Percentiles rank a stretch among this genome's conserved stretches.
Conservation (phyloP, 2,888 invertebrate species). For the Xestobium rufovillosum region DNA sequence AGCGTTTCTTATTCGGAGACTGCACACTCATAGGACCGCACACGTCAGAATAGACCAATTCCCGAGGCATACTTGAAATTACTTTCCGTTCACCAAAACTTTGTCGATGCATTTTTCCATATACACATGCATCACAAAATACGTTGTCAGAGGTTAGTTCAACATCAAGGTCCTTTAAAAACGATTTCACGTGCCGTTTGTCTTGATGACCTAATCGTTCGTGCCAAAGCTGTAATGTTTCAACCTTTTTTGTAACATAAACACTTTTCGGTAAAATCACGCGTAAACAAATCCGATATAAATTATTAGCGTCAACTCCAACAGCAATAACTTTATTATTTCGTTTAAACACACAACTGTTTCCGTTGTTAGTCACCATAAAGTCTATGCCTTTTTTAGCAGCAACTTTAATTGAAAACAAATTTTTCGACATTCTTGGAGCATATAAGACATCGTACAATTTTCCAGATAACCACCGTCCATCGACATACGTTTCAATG, state of each 20-base stretch:
- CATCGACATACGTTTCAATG: conserved; percentile 16
- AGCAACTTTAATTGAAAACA: conserved; percentile 15
- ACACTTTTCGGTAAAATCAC: too few relatives aligned
- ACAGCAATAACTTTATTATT: conserved; percentile 9
- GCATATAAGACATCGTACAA: conserved; percentile 12
- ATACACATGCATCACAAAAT: conserved; percentile 22
- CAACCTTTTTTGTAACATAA: too few relatives aligned
- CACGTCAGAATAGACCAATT: conserved; percentile 22
- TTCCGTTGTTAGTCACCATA: conserved; percentile 9
- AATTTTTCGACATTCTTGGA: conserved; percentile 10
- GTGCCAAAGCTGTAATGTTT: conserved; percentile 18
- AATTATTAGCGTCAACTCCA: conserved; percentile 11
- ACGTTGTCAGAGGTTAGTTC: conserved; percentile 13
- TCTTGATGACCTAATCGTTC: conserved; percentile 21
- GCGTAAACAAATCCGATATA: too few relatives aligned
- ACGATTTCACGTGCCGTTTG: conserved; percentile 15
- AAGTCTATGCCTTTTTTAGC: conserved; percentile 13
- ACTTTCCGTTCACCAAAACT: conserved; percentile 17
- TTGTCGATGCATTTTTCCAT: conserved; percentile 21
- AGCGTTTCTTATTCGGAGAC: conserved; percentile 12
- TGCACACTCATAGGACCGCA: conserved; percentile 17
- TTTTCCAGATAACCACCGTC: conserved; percentile 12
- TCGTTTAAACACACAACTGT: conserved; percentile 10
- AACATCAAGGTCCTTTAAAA: conserved; percentile 15
- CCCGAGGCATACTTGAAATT: conserved; percentile 19